Evolutionary conservation across 2,888 invertebrate genomes (phyloP), one percentile per base, ranked within the genome.

Genomic region (Drosophila kambysellisi): DNA sequence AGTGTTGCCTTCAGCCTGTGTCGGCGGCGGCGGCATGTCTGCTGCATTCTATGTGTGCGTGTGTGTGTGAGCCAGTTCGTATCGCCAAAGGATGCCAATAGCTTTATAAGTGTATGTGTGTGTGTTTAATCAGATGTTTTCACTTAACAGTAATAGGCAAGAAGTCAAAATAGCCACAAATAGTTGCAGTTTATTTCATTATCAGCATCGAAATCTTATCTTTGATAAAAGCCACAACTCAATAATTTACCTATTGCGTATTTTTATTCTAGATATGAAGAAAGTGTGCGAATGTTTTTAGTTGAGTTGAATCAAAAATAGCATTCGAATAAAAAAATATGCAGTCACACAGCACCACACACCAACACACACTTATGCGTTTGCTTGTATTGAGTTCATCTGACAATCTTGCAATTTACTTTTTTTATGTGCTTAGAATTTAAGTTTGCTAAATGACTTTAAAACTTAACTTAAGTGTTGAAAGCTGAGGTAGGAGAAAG

Each of bases 181-280:
- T 15, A n/a, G n/a, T 53, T 66, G n/a, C 15, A 33, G 39, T 30
- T 29, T 62, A 37, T 39, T 54, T 33, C 20, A 57, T 56, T 76
- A 78, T 78, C 76, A 79, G 46, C 62, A 69, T 72, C 35, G 15
- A 60, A 25, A 46, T 64, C 76, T 80, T 79, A 79, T 79, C 78
- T 50, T 32, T 46, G 75, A 79, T 79, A 72, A 46, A 48, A 54
- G 30, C 6, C 50, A 41, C n/a, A n/a, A n/a, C 9, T n/a, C n/a
- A 54, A 8, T 33, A 29, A 68, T 50, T 58, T 77, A 48, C 48
- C 61, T 65, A 32, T 62, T 58, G 75, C 61, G 48, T 52, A 72
- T 68, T 58, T 57, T 43, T 2, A 32, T 30, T 43, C 32, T 32
- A 57, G 30, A 43, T 15, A 43, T 57, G 43, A 53, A 15, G 33